Conservation (phyloP, 1,140 invertebrate species). For the Drosophila cardini region DNA sequence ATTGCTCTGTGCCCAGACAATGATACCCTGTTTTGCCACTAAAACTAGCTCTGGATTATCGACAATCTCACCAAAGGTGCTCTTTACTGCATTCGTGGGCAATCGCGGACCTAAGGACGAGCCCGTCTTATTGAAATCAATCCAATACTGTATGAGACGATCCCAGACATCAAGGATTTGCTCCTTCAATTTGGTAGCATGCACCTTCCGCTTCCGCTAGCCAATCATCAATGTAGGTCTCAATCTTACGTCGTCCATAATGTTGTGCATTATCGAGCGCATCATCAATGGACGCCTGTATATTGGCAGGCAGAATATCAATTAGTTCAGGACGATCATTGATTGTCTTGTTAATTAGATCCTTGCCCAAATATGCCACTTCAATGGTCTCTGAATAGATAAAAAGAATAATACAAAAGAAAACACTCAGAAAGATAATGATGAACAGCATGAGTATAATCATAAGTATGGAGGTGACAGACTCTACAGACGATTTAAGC, state of each 20-base stretch:
- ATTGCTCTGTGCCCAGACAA: slow-evolving; percentile 95
- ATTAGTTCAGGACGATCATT: slow-evolving; percentile 94
- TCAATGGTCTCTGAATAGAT: slow-evolving; percentile 98
- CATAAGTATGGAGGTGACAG: slow-evolving; percentile 87
- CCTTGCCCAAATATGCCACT: slow-evolving; percentile 94
- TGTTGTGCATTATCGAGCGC: slow-evolving; percentile 96
- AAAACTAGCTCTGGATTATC: slow-evolving; percentile 85
- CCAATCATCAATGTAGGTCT: slow-evolving; percentile 86
- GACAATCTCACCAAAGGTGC: slow-evolving; percentile 86
- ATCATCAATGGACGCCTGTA: slow-evolving; percentile 91
- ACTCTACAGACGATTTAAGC: slow-evolving; percentile 86
- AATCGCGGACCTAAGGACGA: slow-evolving; percentile 88
- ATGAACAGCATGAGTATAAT: slow-evolving; percentile 88
- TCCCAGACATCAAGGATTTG: slow-evolving; percentile 97
- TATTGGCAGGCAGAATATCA: slow-evolving; percentile 89
- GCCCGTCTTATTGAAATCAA: slow-evolving; percentile 87
- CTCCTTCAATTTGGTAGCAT: slow-evolving; percentile 93
- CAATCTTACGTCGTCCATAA: slow-evolving; percentile 88
- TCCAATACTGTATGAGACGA: slow-evolving; percentile 95
- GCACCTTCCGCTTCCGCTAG: slow-evolving; percentile 92
- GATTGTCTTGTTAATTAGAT: slow-evolving; percentile 95
- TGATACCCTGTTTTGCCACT: slow-evolving; percentile 87
- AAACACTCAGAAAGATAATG: slow-evolving; percentile 85
- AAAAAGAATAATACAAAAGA: slow-evolving; percentile 87
- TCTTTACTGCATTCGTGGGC: slow-evolving; percentile 88